These are phyloP conservation scores for Peucedramus taeniatus DNA, from an alignment of 2,113 vertebrate genomes.

Conservation along the genomic window DNA sequence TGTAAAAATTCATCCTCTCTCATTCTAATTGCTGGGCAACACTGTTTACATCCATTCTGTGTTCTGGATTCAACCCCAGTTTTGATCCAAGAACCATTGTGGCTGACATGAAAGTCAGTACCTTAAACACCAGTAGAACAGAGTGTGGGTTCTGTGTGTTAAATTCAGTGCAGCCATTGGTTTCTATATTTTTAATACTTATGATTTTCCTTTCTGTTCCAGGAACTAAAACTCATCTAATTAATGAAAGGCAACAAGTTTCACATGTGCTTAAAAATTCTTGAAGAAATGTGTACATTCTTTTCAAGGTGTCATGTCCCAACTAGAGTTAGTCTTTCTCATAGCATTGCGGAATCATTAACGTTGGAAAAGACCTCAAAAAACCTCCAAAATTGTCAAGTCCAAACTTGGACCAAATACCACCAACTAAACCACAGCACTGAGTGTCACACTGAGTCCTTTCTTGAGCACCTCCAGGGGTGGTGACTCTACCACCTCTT, in stretches of 20 bases:
- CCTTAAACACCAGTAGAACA: background rate
- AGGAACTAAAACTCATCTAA: background rate
- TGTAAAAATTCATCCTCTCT: slow-evolving; percentile 18
- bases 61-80: background rate
- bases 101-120: background rate
- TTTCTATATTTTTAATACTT: background rate
- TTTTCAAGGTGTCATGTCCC: background rate
- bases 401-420: background rate
- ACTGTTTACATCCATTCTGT: background rate
- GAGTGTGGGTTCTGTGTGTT: background rate
- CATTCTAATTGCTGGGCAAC: slow-evolving; percentile 14
- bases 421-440: background rate
- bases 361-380: background rate
- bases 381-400: background rate
- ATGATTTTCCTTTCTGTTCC: background rate
- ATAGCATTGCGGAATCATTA: background rate
- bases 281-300: background rate
- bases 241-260: background rate
- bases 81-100: background rate
- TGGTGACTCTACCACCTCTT: background rate
- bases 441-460: background rate
- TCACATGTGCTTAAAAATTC: background rate
- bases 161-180: background rate
- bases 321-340: background rate
- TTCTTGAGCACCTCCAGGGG: background rate